A percentile compares a stretch with the other conserved stretches of the same genome.
phyloP scores from a whole-genome alignment of 2,113 vertebrate genomes.

The Cheirogaleus medius region DNA sequence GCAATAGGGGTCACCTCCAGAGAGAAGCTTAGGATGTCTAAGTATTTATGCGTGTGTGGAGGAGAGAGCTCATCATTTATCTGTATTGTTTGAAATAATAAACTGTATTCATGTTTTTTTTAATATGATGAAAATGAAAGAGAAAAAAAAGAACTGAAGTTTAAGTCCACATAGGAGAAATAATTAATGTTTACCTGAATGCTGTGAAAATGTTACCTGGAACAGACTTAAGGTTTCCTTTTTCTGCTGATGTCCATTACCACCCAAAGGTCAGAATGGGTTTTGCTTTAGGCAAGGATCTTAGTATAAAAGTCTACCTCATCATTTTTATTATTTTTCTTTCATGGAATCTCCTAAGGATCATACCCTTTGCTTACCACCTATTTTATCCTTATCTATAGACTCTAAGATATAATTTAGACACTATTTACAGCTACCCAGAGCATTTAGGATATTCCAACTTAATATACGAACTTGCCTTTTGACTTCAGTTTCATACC shows the following conservation, averaged over 20 bases:
- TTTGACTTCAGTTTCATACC: background rate
- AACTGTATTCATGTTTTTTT: background rate
- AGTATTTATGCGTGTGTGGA: background rate
- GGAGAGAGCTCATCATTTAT: background rate
- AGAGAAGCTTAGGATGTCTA: background rate
- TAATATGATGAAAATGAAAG: background rate
- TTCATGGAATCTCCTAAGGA: background rate
- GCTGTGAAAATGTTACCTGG: background rate
- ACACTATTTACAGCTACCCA: background rate
- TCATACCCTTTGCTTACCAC: background rate
- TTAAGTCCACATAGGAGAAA: background rate
- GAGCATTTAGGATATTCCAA: background rate
- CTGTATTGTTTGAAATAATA: background rate
- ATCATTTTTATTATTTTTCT: background rate
- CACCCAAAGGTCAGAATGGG: background rate
- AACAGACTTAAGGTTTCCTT: background rate
- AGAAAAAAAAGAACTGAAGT: background rate
- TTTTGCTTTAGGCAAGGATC: background rate
- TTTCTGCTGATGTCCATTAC: background rate
- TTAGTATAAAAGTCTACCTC: background rate
- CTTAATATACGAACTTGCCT: background rate
- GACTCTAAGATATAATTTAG: background rate
- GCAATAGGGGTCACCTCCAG: background rate
- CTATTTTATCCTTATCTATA: background rate
- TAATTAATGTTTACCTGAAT: background rate